Evolutionary conservation across 2,888 invertebrate species (phyloP).

Genomic region (Mythimna loreyi): DNA sequence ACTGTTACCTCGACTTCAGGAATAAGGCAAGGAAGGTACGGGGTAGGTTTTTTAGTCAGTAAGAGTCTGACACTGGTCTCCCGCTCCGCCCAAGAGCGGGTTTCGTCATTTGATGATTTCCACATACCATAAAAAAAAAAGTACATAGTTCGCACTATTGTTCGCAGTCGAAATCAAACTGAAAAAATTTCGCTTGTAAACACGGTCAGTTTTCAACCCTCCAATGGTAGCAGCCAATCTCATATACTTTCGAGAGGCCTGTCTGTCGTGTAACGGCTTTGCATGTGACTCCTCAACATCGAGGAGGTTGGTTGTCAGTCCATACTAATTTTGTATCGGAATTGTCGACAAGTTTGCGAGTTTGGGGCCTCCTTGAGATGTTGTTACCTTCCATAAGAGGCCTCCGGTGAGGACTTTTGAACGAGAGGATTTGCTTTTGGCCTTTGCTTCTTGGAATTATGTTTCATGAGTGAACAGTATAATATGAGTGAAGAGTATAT

Average conservation of each 20-base stretch:
- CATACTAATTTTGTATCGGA: slow-evolving; percentile 63
- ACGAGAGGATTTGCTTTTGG: slow-evolving; percentile 5
- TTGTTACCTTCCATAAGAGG: slow-evolving; percentile 28
- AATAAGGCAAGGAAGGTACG: too few species aligned
- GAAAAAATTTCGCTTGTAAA: neutral
- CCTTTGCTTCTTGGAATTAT: neutral
- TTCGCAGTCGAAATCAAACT: too few species aligned
- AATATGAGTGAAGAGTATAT: neutral
- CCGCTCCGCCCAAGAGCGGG: too few species aligned
- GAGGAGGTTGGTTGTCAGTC: slow-evolving; percentile 56
- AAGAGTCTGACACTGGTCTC: too few species aligned
- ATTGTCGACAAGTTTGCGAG: slow-evolving; percentile 50
- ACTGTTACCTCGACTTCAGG: too few species aligned
- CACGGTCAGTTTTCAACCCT: neutral
- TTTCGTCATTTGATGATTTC: too few species aligned
- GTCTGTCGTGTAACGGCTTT: slow-evolving; percentile 48
- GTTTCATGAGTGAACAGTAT: neutral
- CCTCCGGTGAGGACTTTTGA: neutral
- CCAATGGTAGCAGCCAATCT: slow-evolving; percentile 43
- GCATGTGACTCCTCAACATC: slow-evolving; percentile 50
- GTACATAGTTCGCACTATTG: too few species aligned
- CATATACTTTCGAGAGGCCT: slow-evolving; percentile 47
- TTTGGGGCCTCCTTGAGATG: slow-evolving; percentile 16
- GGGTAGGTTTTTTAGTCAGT: too few species aligned
- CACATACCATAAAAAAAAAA: too few species aligned